Percentiles rank a stretch among this genome's conserved stretches.
Conservation (phyloP, 1,140 invertebrate genomes). For the Anastatus disparis region DNA sequence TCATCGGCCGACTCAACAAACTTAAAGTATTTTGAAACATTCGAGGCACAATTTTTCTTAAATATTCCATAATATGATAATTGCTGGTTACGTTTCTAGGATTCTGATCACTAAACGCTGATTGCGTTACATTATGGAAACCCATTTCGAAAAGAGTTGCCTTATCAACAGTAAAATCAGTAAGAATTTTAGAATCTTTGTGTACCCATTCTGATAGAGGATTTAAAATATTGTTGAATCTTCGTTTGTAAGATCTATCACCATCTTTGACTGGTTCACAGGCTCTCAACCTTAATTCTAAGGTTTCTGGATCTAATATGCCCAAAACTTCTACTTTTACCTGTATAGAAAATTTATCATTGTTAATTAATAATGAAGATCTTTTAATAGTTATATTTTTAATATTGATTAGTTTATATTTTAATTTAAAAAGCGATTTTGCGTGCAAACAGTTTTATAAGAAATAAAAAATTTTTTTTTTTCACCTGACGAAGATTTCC, state of each 20-base stretch:
- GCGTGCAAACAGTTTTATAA: no score
- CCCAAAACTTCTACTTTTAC: slow-evolving; percentile 90
- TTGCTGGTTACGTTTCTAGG: slow-evolving; percentile 73
- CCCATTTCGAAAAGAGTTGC: slow-evolving; percentile 79
- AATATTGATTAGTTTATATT: no score
- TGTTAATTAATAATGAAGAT: not conserved
- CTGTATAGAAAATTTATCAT: slow-evolving; percentile 38
- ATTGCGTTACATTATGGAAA: slow-evolving; percentile 79
- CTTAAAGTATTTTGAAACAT: slow-evolving; percentile 92
- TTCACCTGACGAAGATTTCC: slow-evolving; percentile 77
- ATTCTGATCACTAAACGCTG: slow-evolving; percentile 71
- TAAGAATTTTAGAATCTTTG: slow-evolving; percentile 79
- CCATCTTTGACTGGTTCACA: slow-evolving; percentile 82
- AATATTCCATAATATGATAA: slow-evolving; percentile 86
- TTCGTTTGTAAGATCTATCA: slow-evolving; percentile 80
- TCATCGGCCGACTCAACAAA: slow-evolving; percentile 82
- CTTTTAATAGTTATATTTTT: no score
- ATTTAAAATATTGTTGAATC: slow-evolving; percentile 79
- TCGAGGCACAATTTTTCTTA: slow-evolving; percentile 83
- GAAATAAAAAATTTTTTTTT: not conserved
- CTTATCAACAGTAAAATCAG: slow-evolving; percentile 86
- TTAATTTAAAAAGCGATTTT: no score
- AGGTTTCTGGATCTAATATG: slow-evolving; percentile 80
- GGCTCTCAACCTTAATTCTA: slow-evolving; percentile 79
- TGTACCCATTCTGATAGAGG: slow-evolving; percentile 82